phyloP scores from a whole-genome alignment of 2,888 invertebrate species.

The Trisateles emortualis region DNA sequence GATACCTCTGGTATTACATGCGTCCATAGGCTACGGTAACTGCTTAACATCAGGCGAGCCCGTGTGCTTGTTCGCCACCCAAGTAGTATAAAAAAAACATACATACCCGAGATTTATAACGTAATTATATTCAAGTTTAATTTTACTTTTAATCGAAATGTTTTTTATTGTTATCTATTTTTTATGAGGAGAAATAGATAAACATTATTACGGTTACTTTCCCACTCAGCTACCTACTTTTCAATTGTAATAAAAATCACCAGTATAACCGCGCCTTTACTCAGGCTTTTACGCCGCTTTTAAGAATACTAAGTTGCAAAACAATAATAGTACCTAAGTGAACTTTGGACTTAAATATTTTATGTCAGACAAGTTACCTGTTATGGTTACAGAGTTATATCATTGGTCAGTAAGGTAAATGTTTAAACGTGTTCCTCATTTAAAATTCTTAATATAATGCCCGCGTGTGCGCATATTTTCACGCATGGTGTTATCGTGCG shows the following conservation, averaged over 20 bases:
- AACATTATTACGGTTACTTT: no score
- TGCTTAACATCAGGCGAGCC: no score
- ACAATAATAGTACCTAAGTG: conserved; percentile 23
- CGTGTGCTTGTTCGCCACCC: no score
- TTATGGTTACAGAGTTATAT: conserved; percentile 10
- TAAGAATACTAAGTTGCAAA: conserved; percentile 36
- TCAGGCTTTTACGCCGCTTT: conserved; percentile 26
- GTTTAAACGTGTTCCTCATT: neutral
- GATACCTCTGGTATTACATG: no score
- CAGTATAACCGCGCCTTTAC: neutral
- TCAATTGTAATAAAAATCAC: neutral
- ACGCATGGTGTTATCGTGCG: neutral
- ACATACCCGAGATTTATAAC: no score
- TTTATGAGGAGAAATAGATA: no score
- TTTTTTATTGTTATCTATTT: no score
- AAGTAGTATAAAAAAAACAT: no score
- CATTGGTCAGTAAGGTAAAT: conserved; percentile 5
- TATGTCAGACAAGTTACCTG: conserved; percentile 16
- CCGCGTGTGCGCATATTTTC: neutral
- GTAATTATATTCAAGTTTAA: no score
- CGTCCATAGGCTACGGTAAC: no score
- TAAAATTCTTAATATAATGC: neutral
- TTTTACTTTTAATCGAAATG: no score
- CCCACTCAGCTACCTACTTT: no score
- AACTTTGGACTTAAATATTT: conserved; percentile 29